Conservation (phyloP, 2,113 vertebrate species). For the Tragelaphus buxtoni region DNA sequence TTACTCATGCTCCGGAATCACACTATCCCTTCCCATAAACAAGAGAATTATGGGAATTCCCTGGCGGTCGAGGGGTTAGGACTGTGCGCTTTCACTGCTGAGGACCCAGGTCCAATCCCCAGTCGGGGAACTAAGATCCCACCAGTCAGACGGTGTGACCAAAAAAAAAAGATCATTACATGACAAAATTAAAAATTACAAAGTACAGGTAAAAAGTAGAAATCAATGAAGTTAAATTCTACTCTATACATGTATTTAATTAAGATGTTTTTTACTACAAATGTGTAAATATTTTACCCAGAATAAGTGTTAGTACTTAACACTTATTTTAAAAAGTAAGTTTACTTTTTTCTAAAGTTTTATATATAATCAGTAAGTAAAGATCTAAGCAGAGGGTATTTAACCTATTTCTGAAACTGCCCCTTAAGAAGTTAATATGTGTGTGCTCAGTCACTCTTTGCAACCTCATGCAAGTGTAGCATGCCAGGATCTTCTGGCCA, state of each 20-base stretch:
- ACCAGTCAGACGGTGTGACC: not conserved
- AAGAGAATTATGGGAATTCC: not conserved
- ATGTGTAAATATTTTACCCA: not conserved
- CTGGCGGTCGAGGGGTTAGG: not conserved
- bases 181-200: constrained; percentile 2
- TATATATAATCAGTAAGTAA: not conserved
- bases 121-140: not conserved
- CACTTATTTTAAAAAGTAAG: not conserved
- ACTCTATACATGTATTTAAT: not conserved
- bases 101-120: not conserved
- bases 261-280: not conserved
- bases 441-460: not conserved
- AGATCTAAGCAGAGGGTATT: not conserved
- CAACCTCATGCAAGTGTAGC: not conserved
- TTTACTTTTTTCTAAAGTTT: not conserved
- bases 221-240: not conserved
- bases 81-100: not conserved
- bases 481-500: not conserved
- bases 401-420: not conserved
- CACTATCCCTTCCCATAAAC: not conserved
- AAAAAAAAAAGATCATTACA: not conserved
- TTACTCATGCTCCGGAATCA: not conserved
- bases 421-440: not conserved
- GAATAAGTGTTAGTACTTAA: not conserved
- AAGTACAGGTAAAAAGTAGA: not conserved